A percentile compares a stretch with the other conserved stretches of the same genome.
phyloP scores from a whole-genome alignment of 2,888 invertebrate species.

The Tetrapedia diversipes region DNA sequence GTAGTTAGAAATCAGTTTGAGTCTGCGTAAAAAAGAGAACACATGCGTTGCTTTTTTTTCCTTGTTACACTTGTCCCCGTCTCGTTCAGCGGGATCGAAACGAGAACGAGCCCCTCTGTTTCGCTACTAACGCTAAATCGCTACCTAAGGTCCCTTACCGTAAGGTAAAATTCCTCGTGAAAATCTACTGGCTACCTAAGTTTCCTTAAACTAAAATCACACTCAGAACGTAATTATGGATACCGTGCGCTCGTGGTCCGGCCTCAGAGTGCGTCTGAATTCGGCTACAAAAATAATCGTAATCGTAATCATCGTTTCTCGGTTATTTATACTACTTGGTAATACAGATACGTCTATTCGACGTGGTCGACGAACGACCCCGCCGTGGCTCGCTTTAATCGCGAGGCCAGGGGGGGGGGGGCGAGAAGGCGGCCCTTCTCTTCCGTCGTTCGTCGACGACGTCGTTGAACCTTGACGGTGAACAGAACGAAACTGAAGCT shows the following conservation, averaged over 20 bases:
- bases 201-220: slow-evolving; percentile 78
- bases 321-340: not conserved
- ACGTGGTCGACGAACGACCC: not conserved
- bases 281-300: not conserved
- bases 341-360: not conserved
- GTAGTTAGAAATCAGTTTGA: slow-evolving; percentile 47
- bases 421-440: too few species aligned
- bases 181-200: slow-evolving; percentile 66
- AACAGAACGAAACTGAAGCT: not conserved
- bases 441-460: not conserved
- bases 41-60: slow-evolving; percentile 43
- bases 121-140: slow-evolving; percentile 39
- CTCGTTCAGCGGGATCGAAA: slow-evolving; percentile 24
- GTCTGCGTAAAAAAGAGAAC: slow-evolving; percentile 66
- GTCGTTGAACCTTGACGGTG: not conserved
- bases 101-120: slow-evolving; percentile 24
- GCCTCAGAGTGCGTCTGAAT: slow-evolving; percentile 27
- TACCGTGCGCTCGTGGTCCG: slow-evolving; percentile 40
- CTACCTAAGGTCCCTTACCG: slow-evolving; percentile 42
- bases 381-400: too few species aligned
- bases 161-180: slow-evolving; percentile 40
- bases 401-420: too few species aligned
- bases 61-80: slow-evolving; percentile 7
- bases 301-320: too few species aligned
- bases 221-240: slow-evolving; percentile 76